Percentiles rank a stretch among this genome's conserved stretches.
Evolutionary conservation across 1,140 invertebrate genomes (phyloP).

Genomic region (Spodoptera frugiperda): DNA sequence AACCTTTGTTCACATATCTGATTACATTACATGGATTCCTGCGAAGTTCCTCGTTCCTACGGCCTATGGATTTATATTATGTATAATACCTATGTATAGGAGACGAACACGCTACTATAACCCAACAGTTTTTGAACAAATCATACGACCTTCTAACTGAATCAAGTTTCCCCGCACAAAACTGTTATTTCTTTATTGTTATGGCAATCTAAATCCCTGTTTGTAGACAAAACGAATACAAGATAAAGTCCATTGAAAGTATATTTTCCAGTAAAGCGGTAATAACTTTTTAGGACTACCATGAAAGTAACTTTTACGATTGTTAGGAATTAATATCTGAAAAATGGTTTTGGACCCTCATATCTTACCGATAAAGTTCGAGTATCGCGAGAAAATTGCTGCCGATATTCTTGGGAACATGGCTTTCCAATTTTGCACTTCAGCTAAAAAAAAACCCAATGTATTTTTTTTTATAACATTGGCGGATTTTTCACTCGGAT

Average conservation of each 20-base stretch:
- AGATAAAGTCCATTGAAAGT: conserved; percentile 75
- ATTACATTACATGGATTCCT: conserved; percentile 47
- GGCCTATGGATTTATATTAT: conserved; percentile 38
- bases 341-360: conserved; percentile 74
- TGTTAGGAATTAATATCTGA: conserved; percentile 83
- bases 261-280: conserved; percentile 71
- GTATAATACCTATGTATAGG: neutral
- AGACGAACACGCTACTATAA: neutral
- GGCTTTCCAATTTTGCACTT: conserved; percentile 37
- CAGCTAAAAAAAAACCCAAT: conserved; percentile 16
- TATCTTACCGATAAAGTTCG: conserved; percentile 68
- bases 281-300: conserved; percentile 78
- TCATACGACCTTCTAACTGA: conserved; percentile 46
- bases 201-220: conserved; percentile 64
- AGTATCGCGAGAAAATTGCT: conserved; percentile 50
- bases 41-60: conserved; percentile 15
- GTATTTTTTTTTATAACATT: conserved; percentile 26
- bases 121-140: conserved; percentile 33
- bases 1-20: conserved; percentile 48
- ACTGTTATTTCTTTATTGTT: conserved; percentile 75
- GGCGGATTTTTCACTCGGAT: conserved; percentile 28
- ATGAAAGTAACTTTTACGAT: conserved; percentile 83
- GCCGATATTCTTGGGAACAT: conserved; percentile 48
- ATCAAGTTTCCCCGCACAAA: conserved; percentile 64
- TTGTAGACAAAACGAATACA: conserved; percentile 67